A percentile compares a stretch with the other conserved stretches of the same genome.
Evolutionary conservation across 2,797 vertebrate species (phyloP).

Genomic region (Danio jaintianensis): DNA sequence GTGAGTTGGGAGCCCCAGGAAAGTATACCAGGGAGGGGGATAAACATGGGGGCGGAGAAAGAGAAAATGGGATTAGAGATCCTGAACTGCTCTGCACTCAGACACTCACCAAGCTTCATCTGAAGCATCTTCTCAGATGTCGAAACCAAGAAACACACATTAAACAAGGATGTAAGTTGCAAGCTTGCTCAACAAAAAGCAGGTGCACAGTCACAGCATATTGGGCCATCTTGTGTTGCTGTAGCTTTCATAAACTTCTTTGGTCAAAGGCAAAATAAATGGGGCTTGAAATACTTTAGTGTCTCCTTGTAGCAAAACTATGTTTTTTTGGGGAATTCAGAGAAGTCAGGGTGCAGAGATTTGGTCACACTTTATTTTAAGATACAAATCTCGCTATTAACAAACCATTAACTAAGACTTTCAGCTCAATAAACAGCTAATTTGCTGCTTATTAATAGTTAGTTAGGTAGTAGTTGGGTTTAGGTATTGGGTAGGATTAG

Average conservation of each 20-base stretch:
- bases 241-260: background rate
- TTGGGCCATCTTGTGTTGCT: background rate
- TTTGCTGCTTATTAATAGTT: too few species aligned
- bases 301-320: too few species aligned
- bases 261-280: background rate
- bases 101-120: background rate
- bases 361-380: too few species aligned
- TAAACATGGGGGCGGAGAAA: conserved; percentile 69
- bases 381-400: too few species aligned
- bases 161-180: background rate
- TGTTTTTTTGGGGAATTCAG: too few species aligned
- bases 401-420: too few species aligned
- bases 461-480: too few species aligned
- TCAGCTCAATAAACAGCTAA: too few species aligned
- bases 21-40: conserved; percentile 70
- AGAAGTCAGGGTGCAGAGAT: too few species aligned
- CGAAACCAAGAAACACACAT: background rate
- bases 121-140: background rate
- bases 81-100: background rate
- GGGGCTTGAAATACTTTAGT: background rate
- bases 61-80: conserved; percentile 84
- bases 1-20: conserved; percentile 86
- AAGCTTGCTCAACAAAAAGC: background rate
- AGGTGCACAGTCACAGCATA: background rate
- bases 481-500: too few species aligned